These are phyloP conservation scores for Spinibarbus caldwelli DNA, from an alignment of 2,797 vertebrate genomes.

Conservation along the genomic window DNA sequence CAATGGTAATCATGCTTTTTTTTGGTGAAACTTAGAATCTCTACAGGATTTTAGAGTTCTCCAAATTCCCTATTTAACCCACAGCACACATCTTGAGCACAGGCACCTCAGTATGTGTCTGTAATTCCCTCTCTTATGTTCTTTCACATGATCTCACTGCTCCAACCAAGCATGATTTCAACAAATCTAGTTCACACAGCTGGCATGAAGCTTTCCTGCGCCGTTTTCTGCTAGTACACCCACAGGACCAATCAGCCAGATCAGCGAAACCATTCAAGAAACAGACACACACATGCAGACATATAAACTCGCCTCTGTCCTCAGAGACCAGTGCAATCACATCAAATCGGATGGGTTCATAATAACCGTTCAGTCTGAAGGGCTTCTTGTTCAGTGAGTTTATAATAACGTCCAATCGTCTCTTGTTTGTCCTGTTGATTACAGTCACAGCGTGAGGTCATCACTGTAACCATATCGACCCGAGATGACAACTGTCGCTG, in stretches of 20 bases:
- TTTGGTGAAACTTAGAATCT: neutral
- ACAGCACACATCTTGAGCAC: neutral
- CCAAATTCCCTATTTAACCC: neutral
- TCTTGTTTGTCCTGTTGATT: constrained; percentile 46
- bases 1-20: neutral
- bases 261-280: neutral
- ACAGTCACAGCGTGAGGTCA: constrained; percentile 34
- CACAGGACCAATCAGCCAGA: constrained; percentile 12
- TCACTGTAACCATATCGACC: constrained; percentile 40
- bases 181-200: neutral
- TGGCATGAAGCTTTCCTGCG: neutral
- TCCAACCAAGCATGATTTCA: constrained; percentile 1
- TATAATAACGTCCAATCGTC: constrained; percentile 28
- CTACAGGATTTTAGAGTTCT: neutral
- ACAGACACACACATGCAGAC: constrained; percentile 1
- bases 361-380: neutral
- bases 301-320: constrained; percentile 1
- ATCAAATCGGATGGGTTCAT: neutral
- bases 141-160: constrained; percentile 4
- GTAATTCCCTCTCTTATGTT: constrained; percentile 10
- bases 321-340: constrained; percentile 1
- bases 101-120: constrained; percentile 3
- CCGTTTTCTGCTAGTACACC: constrained; percentile 1
- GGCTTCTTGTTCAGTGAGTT: neutral
- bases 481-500: constrained; percentile 23